Conservation (phyloP, 2,797 vertebrate genomes). For the Pagetopsis macropterus region DNA sequence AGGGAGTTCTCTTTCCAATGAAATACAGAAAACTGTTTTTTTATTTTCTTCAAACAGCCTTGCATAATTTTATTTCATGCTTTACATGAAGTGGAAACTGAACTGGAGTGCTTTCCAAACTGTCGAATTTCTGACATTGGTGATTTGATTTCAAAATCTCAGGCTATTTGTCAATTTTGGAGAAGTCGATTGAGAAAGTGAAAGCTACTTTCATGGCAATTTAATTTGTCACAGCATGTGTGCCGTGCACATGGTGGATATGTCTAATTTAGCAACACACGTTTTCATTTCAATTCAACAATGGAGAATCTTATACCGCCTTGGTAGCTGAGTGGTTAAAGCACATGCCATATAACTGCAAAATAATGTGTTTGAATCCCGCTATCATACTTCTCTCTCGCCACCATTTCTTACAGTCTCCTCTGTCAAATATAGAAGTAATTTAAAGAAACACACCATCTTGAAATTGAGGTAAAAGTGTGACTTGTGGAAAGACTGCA, state of each 20-base stretch:
- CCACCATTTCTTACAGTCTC: too few species aligned
- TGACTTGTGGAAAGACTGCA: slow-evolving; percentile 26
- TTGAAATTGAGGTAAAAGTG: slow-evolving; percentile 30
- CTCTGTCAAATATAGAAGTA: too few species aligned
- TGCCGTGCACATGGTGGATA: slow-evolving; percentile 37
- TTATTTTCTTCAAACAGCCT: slow-evolving; percentile 33
- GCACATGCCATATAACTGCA: too few species aligned
- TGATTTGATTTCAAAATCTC: slow-evolving; percentile 59
- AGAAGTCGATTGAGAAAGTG: slow-evolving; percentile 32
- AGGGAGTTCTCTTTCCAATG: slow-evolving; percentile 56
- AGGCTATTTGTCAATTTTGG: slow-evolving; percentile 37
- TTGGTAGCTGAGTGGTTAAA: too few species aligned
- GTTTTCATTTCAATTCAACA: slow-evolving; percentile 56
- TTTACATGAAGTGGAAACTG: slow-evolving; percentile 37
- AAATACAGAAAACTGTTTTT: slow-evolving; percentile 36
- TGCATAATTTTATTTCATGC: slow-evolving; percentile 61
- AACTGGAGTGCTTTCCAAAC: slow-evolving; percentile 48
- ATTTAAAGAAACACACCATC: slow-evolving; percentile 1
- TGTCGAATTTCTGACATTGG: slow-evolving; percentile 39
- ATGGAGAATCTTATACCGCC: slow-evolving; percentile 28
- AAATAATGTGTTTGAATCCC: too few species aligned
- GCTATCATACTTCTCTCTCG: too few species aligned
- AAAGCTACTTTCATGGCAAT: slow-evolving; percentile 56
- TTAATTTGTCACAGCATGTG: slow-evolving; percentile 62
- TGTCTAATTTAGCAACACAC: slow-evolving; percentile 41